Percentiles rank a stretch among this genome's conserved stretches.
These are phyloP conservation scores for Ornithoptera alexandrae DNA, from an alignment of 2,888 invertebrate genomes.

Conservation along the genomic window DNA sequence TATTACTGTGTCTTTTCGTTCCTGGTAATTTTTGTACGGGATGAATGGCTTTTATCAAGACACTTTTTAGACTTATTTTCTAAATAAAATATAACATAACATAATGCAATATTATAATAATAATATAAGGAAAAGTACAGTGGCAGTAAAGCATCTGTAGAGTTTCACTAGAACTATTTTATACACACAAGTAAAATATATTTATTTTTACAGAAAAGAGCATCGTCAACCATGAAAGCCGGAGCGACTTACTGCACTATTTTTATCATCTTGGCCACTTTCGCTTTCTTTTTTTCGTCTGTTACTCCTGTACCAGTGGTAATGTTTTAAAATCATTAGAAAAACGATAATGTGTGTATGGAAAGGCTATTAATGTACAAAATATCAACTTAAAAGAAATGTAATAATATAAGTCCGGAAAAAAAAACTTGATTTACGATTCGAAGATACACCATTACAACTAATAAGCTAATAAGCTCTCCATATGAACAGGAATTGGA, in stretches of 20 bases:
- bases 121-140: no score
- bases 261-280: conserved; percentile 48
- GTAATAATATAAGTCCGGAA: no score
- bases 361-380: neutral
- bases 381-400: conserved; percentile 2
- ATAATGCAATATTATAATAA: no score
- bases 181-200: neutral
- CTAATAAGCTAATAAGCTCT: neutral
- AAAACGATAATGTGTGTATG: neutral
- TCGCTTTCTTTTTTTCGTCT: conserved; percentile 52
- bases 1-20: no score
- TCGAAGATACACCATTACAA: no score
- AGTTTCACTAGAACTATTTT: no score
- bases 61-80: no score
- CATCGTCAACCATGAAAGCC: conserved; percentile 52
- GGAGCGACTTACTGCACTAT: conserved; percentile 46
- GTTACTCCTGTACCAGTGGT: conserved; percentile 63
- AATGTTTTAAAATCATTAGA: conserved; percentile 32
- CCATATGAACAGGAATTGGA: conserved; percentile 52
- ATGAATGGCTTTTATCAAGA: no score
- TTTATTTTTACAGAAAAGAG: conserved; percentile 29
- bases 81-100: no score
- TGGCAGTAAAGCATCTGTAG: no score
- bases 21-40: no score
- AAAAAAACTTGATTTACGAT: no score